Percentiles rank a stretch among this genome's conserved stretches.
Conservation (phyloP, 1,140 invertebrate genomes). For the Phthorimaea operculella region DNA sequence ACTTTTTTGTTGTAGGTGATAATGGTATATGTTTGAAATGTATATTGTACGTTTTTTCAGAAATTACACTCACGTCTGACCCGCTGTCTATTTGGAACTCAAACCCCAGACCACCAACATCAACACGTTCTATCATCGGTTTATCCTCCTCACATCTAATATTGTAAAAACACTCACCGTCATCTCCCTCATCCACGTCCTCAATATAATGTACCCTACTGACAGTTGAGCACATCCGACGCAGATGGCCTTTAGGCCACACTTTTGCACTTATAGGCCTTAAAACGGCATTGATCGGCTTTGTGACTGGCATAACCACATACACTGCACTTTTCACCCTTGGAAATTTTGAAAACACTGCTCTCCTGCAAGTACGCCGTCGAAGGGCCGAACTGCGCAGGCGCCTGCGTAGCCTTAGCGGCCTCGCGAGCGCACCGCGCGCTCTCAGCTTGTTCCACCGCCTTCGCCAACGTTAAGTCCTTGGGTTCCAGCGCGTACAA, state of each 20-base stretch:
- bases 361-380: neutral
- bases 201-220: constrained; percentile 8
- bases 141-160: constrained; percentile 7
- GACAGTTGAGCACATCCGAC: constrained; percentile 1
- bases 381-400: neutral
- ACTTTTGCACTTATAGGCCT: constrained; percentile 13
- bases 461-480: constrained; percentile 5
- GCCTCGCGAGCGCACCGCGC: constrained; percentile 4
- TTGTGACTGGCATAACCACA: constrained; percentile 8
- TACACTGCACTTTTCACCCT: constrained; percentile 5
- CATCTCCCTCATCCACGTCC: constrained; percentile 7
- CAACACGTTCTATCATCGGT: constrained; percentile 1
- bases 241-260: constrained; percentile 8
- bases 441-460: constrained; percentile 8
- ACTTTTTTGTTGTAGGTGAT: neutral
- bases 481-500: constrained; percentile 2
- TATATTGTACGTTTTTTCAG: neutral
- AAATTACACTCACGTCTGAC: constrained; percentile 1
- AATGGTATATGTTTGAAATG: constrained; percentile 5
- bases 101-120: neutral
- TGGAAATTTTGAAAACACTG: neutral
- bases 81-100: constrained; percentile 10
- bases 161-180: constrained; percentile 9
- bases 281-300: constrained; percentile 6
- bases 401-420: neutral